Evolutionary conservation across 2,113 vertebrate species (phyloP).

Genomic region (Gallinago undulata): DNA sequence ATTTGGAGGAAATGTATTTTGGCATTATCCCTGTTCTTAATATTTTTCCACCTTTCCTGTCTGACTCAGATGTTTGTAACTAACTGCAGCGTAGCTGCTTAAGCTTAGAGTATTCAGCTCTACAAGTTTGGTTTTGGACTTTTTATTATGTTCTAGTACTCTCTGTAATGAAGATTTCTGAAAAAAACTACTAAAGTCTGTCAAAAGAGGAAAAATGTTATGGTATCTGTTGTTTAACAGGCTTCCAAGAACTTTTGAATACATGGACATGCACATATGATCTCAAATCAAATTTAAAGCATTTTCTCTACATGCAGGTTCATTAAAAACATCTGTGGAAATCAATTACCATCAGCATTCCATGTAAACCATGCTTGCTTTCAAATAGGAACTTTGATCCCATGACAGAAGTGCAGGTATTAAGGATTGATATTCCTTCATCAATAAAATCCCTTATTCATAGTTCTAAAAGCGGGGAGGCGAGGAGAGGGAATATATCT

Average conservation of each 20-base stretch:
- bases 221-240: neutral
- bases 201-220: neutral
- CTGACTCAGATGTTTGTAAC: neutral
- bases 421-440: neutral
- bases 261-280: neutral
- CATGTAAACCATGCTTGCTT: neutral
- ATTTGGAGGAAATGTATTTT: neutral
- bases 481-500: no score
- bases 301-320: neutral
- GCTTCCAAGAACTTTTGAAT: neutral
- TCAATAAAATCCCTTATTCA: neutral
- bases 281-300: neutral
- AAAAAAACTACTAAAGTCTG: neutral
- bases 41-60: neutral
- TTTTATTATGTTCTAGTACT: neutral
- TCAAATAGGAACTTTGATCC: neutral
- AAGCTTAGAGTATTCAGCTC: neutral
- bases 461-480: neutral
- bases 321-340: neutral
- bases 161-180: neutral
- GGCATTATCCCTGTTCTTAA: neutral
- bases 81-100: neutral
- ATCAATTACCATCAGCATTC: neutral
- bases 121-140: fast-evolving
- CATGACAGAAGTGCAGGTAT: neutral